Evolutionary conservation across 1,140 invertebrate species (phyloP).

Genomic region (Eurytemora carolleeae): DNA sequence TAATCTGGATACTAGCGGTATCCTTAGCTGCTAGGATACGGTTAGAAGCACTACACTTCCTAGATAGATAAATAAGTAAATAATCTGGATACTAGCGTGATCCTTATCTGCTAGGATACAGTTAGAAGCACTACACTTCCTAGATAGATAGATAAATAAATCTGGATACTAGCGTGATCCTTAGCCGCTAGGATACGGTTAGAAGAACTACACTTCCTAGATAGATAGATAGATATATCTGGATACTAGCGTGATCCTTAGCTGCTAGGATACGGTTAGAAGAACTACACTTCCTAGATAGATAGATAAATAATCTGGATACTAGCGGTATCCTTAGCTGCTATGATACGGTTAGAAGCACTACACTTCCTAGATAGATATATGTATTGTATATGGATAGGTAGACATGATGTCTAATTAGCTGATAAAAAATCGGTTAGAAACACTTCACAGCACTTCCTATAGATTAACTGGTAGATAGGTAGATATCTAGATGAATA

Average conservation of each 20-base stretch:
- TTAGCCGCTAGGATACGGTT: too few relatives aligned
- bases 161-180: too few relatives aligned
- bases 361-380: slow-evolving; percentile 40
- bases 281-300: too few relatives aligned
- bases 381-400: slow-evolving; percentile 94
- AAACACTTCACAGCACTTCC: too few relatives aligned
- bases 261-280: slow-evolving; percentile 95
- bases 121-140: too few relatives aligned
- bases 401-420: slow-evolving; percentile 96
- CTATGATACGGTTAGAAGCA: slow-evolving; percentile 91
- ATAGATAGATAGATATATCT: slow-evolving; percentile 82
- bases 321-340: slow-evolving; percentile 96
- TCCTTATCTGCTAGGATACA: slow-evolving; percentile 96
- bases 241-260: slow-evolving; percentile 97
- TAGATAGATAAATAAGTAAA: too few relatives aligned
- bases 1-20: slow-evolving; percentile 93
- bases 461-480: too few relatives aligned
- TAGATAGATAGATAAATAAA: too few relatives aligned
- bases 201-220: too few relatives aligned
- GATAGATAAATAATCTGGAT: slow-evolving; percentile 94
- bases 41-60: slow-evolving; percentile 63
- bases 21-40: slow-evolving; percentile 96
- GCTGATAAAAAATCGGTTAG: slow-evolving; percentile 93
- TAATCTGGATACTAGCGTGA: slow-evolving; percentile 94
- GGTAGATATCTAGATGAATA: too few relatives aligned